Base-by-base conservation (phyloP, 2,797 vertebrate genomes). In the Lithobates sylvaticus region DNA sequence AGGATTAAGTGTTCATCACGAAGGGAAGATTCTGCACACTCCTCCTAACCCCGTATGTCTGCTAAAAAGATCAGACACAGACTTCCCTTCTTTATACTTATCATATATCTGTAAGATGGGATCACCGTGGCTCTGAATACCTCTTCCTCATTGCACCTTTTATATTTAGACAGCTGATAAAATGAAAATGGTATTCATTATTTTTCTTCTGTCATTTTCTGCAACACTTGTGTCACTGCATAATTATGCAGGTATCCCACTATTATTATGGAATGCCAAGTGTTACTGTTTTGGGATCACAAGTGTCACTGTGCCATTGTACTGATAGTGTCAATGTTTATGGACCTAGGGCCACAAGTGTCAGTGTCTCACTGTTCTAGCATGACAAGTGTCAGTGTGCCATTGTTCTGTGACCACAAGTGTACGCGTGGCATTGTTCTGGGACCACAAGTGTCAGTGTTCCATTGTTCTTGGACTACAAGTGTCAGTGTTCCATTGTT, bases 1-100 rank as follows among this genome's bases (percentile, higher is more conserved):
- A 83, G 85, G 85, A 83, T 87, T 87, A 83, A 76, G 76, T 87
- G 79, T 74, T 73, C 85, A 74, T 86, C 79, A 86, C 16, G 81
- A 76, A 87, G 65, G n/a, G n/a, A 83, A 58, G 44, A 54, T 16
- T 74, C 26, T 61, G 26, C 64, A 21, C 42, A 26, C 64, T 76
- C 47, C 75, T 26, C 10, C 29, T 42, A 61, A 29, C 67, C 74
- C 61, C 34, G 58, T 78, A 69, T 50, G 69, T 87, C 85, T 87
- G 69, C 68, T 64, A 68, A 47, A 42, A 78, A 21, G 75, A 65
- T 78, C 76, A 78, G 81, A 75, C 81, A 10, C 9, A 36, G 42
- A 27, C 75, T 78, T 18, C 72, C 54, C 42, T 75, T 72, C 84
- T 32, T 21, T 80, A 10, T 70, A 80, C 78, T 86, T 39, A 76